Evolutionary conservation across 2,797 vertebrate species (phyloP), one percentile per base, ranked within the genome.

Genomic region (Phrynocephalus vlangalii): DNA sequence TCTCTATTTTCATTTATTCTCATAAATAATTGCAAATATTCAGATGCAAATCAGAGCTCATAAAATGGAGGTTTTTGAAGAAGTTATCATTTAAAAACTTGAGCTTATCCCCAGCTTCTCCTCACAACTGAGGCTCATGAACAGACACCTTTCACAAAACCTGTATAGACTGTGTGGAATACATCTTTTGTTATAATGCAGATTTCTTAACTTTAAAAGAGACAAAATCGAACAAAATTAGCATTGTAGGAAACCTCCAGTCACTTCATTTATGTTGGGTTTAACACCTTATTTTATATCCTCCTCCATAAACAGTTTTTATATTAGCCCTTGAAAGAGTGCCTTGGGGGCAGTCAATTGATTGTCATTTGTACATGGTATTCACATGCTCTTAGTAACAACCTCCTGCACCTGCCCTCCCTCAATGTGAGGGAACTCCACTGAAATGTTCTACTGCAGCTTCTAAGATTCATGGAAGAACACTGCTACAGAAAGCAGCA

Each of bases 251-350:
- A 89, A 96, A 94, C 94, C 92, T 92, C 91, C 91, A 96, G 93
- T 94, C 92, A 95, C 91, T 96, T 93, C 92, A 91, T 96, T 95
- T 95, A 94, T 95, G 87, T 90, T 94, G 93, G 92, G 92, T 96
- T 97, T 97, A 97, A 95, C 96, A 97, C 96, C 94, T 96, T 96
- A 94, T 96, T 97, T 96, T 96, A 95, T 94, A 94, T 91, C 93
- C 88, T 95, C 92, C 92, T 92, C 95, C 94, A 96, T 96, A 96
- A 97, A 97, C 95, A 96, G 95, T 95, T 97, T 97, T 96, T 88
- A 95, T 96, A 94, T 95, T 96, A 95, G 93, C 89, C 94, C 90
- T 93, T 96, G 93, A 95, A 96, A 94, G 75, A 90, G 90, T 86
- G 81, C 84, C 95, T 96, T 95, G 33, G 33, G 33, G 33, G 33